phyloP scores from a whole-genome alignment of 1,140 invertebrate species.

The Sitophilus oryzae region DNA sequence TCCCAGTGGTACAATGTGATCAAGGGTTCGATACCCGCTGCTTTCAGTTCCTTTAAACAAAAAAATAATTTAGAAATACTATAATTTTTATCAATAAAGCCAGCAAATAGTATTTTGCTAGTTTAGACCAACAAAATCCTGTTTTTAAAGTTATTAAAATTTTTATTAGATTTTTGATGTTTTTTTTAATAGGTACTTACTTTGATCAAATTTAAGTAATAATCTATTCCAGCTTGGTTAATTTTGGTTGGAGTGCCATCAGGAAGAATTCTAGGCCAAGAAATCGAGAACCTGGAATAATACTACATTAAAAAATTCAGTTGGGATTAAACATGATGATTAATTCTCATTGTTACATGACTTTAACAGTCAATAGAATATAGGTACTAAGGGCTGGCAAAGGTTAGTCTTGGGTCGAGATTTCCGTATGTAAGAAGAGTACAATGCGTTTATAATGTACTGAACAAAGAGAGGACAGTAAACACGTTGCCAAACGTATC shows the following conservation, averaged over 20 bases:
- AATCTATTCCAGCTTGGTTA: constrained; percentile 55
- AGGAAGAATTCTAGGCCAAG: constrained; percentile 49
- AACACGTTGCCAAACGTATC: no score
- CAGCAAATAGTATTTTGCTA: neutral
- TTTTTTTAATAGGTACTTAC: neutral
- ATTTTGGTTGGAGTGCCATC: constrained; percentile 43
- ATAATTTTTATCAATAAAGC: neutral
- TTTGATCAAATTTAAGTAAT: constrained; percentile 57
- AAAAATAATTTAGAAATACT: neutral
- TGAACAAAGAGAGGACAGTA: no score
- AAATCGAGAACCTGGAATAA: constrained; percentile 55
- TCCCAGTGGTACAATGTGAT: constrained; percentile 48
- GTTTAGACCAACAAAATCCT: neutral
- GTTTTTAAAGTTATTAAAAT: neutral
- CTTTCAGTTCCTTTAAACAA: constrained; percentile 14
- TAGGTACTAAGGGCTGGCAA: no score
- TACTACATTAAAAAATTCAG: no score
- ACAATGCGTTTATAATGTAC: no score
- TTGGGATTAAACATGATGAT: no score
- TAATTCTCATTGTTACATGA: no score
- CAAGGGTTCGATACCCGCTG: constrained; percentile 55
- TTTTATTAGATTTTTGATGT: neutral
- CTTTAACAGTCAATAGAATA: no score
- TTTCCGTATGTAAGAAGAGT: no score
- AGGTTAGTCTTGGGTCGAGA: no score